Percentiles rank a stretch among this genome's conserved stretches.
Evolutionary conservation across 2,113 vertebrate species (phyloP).

Genomic region (Pollimyrus isidori): DNA sequence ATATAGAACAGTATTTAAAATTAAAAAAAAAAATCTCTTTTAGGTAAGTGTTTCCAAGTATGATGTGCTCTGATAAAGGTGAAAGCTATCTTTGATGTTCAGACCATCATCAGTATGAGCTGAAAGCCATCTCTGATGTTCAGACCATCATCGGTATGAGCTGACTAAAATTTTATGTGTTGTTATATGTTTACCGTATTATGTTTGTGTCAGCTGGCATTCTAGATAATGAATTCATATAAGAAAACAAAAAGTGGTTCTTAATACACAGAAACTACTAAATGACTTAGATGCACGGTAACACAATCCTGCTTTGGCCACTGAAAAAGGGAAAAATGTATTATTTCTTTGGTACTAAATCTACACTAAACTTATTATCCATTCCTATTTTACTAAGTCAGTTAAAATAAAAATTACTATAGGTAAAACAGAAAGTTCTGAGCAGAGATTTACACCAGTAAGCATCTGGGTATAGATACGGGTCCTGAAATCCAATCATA

Average conservation of each 20-base stretch:
- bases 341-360: background rate
- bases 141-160: background rate
- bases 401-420: background rate
- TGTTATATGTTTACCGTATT: background rate
- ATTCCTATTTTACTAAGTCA: background rate
- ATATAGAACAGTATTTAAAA: background rate
- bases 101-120: background rate
- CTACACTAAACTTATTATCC: background rate
- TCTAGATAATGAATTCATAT: background rate
- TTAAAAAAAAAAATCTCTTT: background rate
- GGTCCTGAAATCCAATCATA: background rate
- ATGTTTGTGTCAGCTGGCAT: background rate
- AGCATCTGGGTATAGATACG: background rate
- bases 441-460: background rate
- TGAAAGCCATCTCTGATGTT: background rate
- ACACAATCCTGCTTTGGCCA: background rate
- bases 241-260: background rate
- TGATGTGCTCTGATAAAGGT: background rate
- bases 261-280: background rate
- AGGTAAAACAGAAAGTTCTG: background rate
- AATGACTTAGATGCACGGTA: background rate
- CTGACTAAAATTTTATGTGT: background rate
- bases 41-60: background rate
- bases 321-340: background rate
- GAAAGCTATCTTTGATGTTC: background rate